These are phyloP conservation scores for Bombus haemorrhoidalis DNA, from an alignment of 1,140 invertebrate genomes.

Conservation along the genomic window DNA sequence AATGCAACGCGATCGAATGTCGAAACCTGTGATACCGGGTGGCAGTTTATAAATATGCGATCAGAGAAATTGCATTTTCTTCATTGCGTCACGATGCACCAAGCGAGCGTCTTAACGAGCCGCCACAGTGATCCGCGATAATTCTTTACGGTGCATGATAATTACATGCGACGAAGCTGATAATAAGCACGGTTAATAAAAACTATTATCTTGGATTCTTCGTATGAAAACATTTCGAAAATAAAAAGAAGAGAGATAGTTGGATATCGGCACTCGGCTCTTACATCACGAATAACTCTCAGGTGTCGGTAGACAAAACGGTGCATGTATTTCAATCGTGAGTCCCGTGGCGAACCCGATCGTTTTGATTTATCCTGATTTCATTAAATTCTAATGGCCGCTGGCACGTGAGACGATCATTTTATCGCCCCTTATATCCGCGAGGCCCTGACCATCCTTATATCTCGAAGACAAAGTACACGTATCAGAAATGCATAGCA, in stretches of 20 bases:
- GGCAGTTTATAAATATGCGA: constrained; percentile 32
- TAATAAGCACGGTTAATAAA: background rate
- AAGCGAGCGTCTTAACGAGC: background rate
- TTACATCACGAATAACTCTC: background rate
- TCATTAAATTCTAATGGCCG: constrained; percentile 45
- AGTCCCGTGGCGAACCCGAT: background rate
- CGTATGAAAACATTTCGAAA: background rate
- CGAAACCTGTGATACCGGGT: background rate
- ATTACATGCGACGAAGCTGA: background rate
- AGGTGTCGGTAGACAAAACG: background rate
- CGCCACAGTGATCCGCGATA: background rate
- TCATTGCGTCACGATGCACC: constrained; percentile 11
- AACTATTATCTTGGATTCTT: background rate
- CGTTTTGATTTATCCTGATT: constrained; percentile 38
- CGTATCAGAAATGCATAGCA: constrained; percentile 62
- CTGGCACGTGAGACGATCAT: constrained; percentile 33
- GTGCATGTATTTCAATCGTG: background rate
- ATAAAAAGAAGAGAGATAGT: background rate
- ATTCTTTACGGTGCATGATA: background rate
- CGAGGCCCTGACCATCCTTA: constrained; percentile 60
- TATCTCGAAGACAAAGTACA: constrained; percentile 63
- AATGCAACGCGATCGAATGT: background rate
- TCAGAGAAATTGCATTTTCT: constrained; percentile 29
- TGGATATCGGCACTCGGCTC: background rate
- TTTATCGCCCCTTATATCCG: constrained; percentile 55